Percentiles rank a stretch among this genome's conserved stretches.
These are phyloP conservation scores for Trachelipus rathkii DNA, from an alignment of 1,140 invertebrate genomes.

Conservation along the genomic window DNA sequence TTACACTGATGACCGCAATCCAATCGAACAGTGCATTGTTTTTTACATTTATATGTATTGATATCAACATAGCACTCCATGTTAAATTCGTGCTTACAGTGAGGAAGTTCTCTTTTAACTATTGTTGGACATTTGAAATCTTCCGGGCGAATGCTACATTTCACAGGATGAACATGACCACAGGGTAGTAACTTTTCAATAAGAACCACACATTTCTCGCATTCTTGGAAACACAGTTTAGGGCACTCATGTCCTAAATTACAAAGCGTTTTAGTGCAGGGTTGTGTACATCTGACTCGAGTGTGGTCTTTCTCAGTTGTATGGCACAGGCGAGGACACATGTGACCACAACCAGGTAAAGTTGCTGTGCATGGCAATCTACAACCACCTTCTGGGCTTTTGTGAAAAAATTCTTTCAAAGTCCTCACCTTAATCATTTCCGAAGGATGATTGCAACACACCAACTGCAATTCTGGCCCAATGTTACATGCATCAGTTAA, in stretches of 20 bases:
- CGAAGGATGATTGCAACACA: slow-evolving; percentile 53
- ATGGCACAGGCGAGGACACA: slow-evolving; percentile 44
- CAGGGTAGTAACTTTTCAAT: slow-evolving; percentile 37
- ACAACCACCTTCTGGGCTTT: slow-evolving; percentile 53
- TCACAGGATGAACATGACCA: slow-evolving; percentile 31
- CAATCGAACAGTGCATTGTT: background rate
- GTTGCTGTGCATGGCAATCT: slow-evolving; percentile 44
- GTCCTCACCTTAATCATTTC: slow-evolving; percentile 30
- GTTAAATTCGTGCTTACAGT: background rate
- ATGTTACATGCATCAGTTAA: slow-evolving; percentile 42
- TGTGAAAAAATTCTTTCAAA: slow-evolving; percentile 49
- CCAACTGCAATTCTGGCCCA: slow-evolving; percentile 48
- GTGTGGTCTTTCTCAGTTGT: slow-evolving; percentile 11
- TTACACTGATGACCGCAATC: slow-evolving; percentile 26
- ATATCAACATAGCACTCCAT: slow-evolving; percentile 16
- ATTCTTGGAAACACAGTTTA: slow-evolving; percentile 11
- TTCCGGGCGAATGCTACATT: slow-evolving; percentile 21
- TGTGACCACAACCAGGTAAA: slow-evolving; percentile 49
- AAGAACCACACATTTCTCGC: slow-evolving; percentile 11
- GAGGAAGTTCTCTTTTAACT: slow-evolving; percentile 18
- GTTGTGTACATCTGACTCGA: background rate
- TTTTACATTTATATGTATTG: background rate
- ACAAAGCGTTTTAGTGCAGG: slow-evolving; percentile 25
- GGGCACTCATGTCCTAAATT: slow-evolving; percentile 21
- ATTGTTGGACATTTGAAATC: slow-evolving; percentile 20